Base-by-base conservation (phyloP, 2,888 invertebrate species). In the Cerastis rubricosa region DNA sequence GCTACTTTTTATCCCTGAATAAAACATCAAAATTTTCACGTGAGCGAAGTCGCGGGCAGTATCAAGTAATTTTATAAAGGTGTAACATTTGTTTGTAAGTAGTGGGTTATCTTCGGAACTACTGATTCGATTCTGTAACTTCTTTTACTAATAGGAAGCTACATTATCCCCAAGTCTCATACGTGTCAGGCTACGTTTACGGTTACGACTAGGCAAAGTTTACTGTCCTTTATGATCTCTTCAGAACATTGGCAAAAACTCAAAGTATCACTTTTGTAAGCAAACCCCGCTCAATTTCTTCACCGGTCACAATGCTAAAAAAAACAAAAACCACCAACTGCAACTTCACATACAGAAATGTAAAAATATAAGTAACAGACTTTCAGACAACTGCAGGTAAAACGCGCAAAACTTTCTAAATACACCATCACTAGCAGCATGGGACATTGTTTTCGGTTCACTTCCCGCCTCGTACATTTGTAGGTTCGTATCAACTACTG, bases 381-480 rank as follows among this genome's bases (percentile, higher is more conserved):
- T 57, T 72, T 47, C 43, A 22, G 66, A 76, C 65, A 71, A 49
- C 29, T 72, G 59, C n/a, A 73, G 63, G 76, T 81, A 71, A 82
- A 73, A 76, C 25, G 63, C 17, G 63, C 71, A 71, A 76, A 75
- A 85, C 86, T 77, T 85, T 83, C 49, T 47, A 82, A 81, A 69
- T 71, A 54, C 71, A 45, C 54, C 69, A 69, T 74, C 71, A 66
- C 67, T 63, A n/a, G 66, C 61, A 47, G 51, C 49, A 85, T 82
- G 59, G 75, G 65, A 76, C 85, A 84, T 86, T 78, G 78, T 88
- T 78, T 84, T 87, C 74, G 69, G 78, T 81, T 80, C 85, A 61
- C 71, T 84, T 81, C 61, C 69, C 78, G 66, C 54, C 57, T 64
- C 57, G 54, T 77, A 69, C 71, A 74, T 81, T 81, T 35, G 57